Percentiles rank a stretch among this genome's conserved stretches.
Evolutionary conservation across 2,797 vertebrate genomes (phyloP).

Genomic region (Valencia hispanica): DNA sequence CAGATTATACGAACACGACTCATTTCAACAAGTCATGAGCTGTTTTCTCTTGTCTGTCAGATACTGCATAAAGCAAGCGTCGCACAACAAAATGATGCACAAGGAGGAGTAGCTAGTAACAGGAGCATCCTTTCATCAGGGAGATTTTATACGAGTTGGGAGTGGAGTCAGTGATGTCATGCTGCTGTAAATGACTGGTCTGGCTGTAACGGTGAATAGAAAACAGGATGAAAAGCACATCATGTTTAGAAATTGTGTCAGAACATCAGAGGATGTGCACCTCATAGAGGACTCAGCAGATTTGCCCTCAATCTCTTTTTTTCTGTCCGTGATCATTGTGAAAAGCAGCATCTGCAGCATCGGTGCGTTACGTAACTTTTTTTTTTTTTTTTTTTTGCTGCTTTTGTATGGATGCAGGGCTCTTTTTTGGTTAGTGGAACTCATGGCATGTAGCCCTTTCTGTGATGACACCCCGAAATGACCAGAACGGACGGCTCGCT

Average conservation of each 20-base stretch:
- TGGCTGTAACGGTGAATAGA: slow-evolving; percentile 46
- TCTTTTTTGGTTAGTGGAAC: slow-evolving; percentile 61
- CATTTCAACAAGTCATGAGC: background rate
- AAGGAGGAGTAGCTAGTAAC: slow-evolving; percentile 34
- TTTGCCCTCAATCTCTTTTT: slow-evolving; percentile 24
- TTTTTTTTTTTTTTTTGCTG: slow-evolving; percentile 63
- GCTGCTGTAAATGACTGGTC: slow-evolving; percentile 51
- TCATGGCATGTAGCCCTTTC: slow-evolving; percentile 61
- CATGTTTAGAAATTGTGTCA: slow-evolving; percentile 44
- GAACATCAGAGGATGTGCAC: slow-evolving; percentile 26
- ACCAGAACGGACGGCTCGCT: slow-evolving; percentile 60
- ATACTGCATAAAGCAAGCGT: background rate
- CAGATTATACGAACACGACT: background rate
- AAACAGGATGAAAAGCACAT: slow-evolving; percentile 50
- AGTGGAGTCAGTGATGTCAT: slow-evolving; percentile 68
- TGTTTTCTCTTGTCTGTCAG: background rate
- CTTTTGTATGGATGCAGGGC: slow-evolving; percentile 63
- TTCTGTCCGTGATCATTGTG: slow-evolving; percentile 45
- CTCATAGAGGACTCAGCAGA: slow-evolving; percentile 14
- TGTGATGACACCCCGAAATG: slow-evolving; percentile 73
- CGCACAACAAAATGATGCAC: background rate
- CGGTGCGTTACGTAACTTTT: slow-evolving; percentile 74
- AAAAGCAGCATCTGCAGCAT: slow-evolving; percentile 59
- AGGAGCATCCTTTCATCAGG: slow-evolving; percentile 52
- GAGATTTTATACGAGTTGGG: slow-evolving; percentile 52